phyloP scores from a whole-genome alignment of 1,140 invertebrate species.

The Drosophila lowei region DNA sequence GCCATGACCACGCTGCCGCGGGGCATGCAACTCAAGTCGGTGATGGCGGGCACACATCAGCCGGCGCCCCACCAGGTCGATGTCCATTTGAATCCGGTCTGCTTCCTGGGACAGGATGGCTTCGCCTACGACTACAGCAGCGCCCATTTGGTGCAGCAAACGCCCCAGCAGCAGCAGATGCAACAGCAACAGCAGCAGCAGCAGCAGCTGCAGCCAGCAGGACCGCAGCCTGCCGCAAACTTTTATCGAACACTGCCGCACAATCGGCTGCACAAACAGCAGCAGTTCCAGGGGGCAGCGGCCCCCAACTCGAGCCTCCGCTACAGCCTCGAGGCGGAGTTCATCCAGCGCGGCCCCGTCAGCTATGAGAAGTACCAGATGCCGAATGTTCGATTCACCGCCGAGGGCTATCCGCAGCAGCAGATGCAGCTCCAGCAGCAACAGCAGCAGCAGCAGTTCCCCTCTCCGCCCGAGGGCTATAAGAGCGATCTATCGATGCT shows the following conservation, averaged over 20 bases:
- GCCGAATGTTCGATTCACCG: constrained; percentile 89
- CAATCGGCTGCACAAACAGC: constrained; percentile 85
- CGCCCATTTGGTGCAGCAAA: constrained; percentile 68
- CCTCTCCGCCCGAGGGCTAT: constrained; percentile 88
- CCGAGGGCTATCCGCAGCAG: constrained; percentile 89
- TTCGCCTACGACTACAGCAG: constrained; percentile 91
- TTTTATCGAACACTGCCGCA: constrained; percentile 89
- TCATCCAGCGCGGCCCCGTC: constrained; percentile 84
- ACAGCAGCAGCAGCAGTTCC: constrained; percentile 84
- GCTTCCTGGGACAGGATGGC: constrained; percentile 89
- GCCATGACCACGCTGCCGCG: constrained; percentile 84
- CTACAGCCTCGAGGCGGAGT: constrained; percentile 88
- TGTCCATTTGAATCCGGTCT: constrained; percentile 87
- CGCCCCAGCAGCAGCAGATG: constrained; percentile 27
- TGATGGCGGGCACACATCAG: constrained; percentile 46
- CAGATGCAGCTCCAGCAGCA: constrained; percentile 69
- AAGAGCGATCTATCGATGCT: constrained; percentile 83
- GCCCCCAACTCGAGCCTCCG: constrained; percentile 85
- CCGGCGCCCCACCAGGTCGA: constrained; percentile 86
- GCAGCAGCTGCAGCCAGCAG: constrained; percentile 64
- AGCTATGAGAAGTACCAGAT: constrained; percentile 85
- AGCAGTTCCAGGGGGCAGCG: constrained; percentile 84
- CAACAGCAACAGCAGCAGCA: constrained; percentile 46
- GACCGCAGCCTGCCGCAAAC: constrained; percentile 70
- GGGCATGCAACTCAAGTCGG: constrained; percentile 79